Base-by-base conservation (phyloP, 2,797 vertebrate species). In the Myotis daubentonii region DNA sequence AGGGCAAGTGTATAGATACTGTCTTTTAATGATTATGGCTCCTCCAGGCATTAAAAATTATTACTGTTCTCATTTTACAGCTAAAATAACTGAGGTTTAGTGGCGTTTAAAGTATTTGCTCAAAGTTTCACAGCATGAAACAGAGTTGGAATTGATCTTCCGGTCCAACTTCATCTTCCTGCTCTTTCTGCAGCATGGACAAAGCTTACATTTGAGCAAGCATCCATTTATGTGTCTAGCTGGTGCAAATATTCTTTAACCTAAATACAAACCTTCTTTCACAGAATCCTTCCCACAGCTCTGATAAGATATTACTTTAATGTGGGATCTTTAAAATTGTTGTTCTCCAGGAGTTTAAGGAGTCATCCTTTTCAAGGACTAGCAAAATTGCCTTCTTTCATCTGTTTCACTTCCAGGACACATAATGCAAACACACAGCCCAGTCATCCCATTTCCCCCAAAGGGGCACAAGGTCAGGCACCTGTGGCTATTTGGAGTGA, bases 381-480 rank as follows among this genome's bases (percentile, higher is more conserved):
- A 55, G 74, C 28, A 85, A 91, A 71, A 89, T 55, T 70, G 33
- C 25, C 44, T 94, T 65, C 16, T 81, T 13, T 75, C 38, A 11
- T 93, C 25, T 70, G 4, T 57, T 81, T 96, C 20, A 60, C n/a
- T 78, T 91, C 82, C 49, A 81, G 86, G 36, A 72, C n/a, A 74
- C 0, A 0, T 70, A 81, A 82, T 62, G 8, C 66, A 94, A 94
- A 80, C 44, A 78, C 28, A n/a, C 30, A 95, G 13, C 38, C 41
- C 12, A 5, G 25, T 51, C 62, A 68, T 89, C 66, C 36, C 49
- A 44, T 84, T 94, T 96, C 92, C 79, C 81, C 62, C 76, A 70
- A 84, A 65, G 0, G 2, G 51, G 30, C 83, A 49, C 1, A 12
- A 96, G 88, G 81, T 96, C 81, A 95, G 92, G 71, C 79, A 44